Conservation (phyloP, 1,140 invertebrate species). For the Cydia splendana region DNA sequence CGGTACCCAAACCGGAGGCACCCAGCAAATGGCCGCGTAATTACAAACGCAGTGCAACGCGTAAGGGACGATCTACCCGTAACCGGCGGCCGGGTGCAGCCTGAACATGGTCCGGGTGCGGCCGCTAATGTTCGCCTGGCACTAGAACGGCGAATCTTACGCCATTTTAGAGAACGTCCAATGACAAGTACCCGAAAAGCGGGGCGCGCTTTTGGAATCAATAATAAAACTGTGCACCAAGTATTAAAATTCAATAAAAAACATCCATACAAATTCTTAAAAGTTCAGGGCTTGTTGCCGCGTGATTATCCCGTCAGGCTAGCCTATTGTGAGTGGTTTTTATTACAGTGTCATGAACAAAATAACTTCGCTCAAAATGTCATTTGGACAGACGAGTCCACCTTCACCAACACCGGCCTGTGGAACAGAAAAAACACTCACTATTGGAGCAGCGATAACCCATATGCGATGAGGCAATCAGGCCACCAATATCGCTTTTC, state of each 20-base stretch:
- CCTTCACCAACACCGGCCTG: not conserved
- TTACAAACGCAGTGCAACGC: too few species aligned
- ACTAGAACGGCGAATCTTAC: too few species aligned
- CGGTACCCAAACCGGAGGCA: too few species aligned
- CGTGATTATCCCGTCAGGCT: not conserved
- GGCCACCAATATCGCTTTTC: constrained; percentile 3
- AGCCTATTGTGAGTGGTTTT: not conserved
- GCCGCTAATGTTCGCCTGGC: too few species aligned
- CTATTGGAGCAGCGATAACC: constrained; percentile 15
- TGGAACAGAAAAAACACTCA: constrained; percentile 11
- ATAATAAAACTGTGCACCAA: not conserved
- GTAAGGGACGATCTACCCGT: too few species aligned
- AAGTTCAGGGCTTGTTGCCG: not conserved
- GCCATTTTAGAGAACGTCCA: too few species aligned
- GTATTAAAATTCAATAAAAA: not conserved
- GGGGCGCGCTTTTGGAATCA: too few species aligned
- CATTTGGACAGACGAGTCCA: not conserved
- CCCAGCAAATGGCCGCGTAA: too few species aligned
- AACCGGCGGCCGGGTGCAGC: too few species aligned
- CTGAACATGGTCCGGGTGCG: too few species aligned
- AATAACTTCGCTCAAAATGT: not conserved
- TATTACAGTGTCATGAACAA: not conserved
- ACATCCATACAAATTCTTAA: not conserved
- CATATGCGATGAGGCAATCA: not conserved
- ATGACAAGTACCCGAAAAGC: too few species aligned